Conservation (phyloP, 2,113 vertebrate genomes). For the Vireo altiloquus region DNA sequence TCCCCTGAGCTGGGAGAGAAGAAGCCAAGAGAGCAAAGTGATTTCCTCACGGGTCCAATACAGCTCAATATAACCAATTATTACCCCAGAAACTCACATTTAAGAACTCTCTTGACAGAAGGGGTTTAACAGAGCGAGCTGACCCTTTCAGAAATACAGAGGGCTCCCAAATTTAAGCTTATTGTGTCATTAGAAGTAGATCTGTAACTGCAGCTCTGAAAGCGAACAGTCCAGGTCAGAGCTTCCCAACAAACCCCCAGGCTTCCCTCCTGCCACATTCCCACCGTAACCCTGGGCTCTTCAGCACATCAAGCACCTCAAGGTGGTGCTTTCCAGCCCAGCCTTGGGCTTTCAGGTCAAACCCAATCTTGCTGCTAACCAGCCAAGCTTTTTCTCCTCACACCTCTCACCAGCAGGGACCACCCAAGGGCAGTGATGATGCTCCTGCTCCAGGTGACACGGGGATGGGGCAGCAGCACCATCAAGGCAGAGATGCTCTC, state of each 20-base stretch:
- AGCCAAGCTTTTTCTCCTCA: background rate
- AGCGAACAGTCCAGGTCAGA: background rate
- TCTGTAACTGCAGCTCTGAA: background rate
- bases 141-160: background rate
- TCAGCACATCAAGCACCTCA: background rate
- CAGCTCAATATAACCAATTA: background rate
- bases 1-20: background rate
- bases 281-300: rapidly evolving
- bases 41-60: background rate
- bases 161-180: rapidly evolving
- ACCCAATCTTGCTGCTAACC: background rate
- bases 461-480: background rate
- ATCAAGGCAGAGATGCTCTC: background rate
- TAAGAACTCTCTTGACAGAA: background rate
- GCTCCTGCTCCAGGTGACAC: background rate
- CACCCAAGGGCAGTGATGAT: background rate
- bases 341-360: background rate
- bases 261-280: background rate
- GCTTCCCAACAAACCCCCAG: background rate
- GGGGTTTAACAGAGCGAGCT: background rate
- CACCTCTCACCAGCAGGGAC: background rate
- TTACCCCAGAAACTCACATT: background rate
- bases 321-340: background rate
- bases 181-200: background rate
- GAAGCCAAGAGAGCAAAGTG: background rate